A percentile compares a stretch with the other conserved stretches of the same genome.
Conservation (phyloP, 2,797 vertebrate genomes). For the Etheostoma nigrum region DNA sequence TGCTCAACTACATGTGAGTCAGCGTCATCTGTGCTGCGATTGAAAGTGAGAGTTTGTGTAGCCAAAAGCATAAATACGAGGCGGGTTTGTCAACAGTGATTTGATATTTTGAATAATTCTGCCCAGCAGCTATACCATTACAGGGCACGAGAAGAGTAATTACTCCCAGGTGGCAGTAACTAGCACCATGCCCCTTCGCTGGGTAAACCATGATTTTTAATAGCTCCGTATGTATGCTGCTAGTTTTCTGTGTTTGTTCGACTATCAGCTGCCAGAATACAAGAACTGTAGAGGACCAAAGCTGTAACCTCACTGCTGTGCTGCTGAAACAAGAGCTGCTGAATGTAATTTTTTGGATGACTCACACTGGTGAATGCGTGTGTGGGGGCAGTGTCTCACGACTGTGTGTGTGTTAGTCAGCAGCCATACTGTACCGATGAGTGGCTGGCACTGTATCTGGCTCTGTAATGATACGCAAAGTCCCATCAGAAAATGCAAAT, state of each 20-base stretch:
- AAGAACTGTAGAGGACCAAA: background rate
- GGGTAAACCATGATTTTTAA: background rate
- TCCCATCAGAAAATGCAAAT: background rate
- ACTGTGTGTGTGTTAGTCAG: constrained; percentile 22
- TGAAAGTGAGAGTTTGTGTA: background rate
- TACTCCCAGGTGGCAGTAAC: background rate
- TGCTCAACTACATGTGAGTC: background rate
- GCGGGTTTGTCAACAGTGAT: background rate
- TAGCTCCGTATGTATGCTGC: background rate
- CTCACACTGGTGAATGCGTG: constrained; percentile 44
- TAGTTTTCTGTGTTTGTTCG: constrained; percentile 13
- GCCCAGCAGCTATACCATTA: background rate
- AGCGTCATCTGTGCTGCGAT: background rate
- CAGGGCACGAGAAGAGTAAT: background rate
- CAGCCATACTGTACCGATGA: background rate
- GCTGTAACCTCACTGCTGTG: constrained; percentile 24
- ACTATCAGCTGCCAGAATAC: constrained; percentile 1
- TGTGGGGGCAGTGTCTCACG: constrained; percentile 46
- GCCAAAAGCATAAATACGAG: no score
- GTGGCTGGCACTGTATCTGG: background rate
- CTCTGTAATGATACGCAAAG: background rate
- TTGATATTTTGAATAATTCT: background rate
- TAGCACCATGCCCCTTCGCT: background rate
- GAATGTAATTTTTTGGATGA: constrained; percentile 55
- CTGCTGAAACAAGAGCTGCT: constrained; percentile 29